Evolutionary conservation across 2,888 invertebrate species (phyloP).

Genomic region (Tortrix viridana): DNA sequence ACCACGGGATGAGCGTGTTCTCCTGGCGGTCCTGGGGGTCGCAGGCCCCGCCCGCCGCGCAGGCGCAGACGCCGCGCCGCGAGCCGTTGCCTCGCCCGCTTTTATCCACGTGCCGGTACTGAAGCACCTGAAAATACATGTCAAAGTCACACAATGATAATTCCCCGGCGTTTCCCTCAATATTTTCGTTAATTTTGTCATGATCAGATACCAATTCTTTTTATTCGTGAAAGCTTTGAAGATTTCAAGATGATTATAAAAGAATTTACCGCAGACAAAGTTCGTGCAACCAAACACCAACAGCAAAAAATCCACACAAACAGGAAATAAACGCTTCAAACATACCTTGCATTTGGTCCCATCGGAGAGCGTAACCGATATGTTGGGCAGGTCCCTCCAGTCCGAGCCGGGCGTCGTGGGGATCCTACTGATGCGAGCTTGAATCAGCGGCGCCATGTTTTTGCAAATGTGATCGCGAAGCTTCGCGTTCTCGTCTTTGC

Average conservation of each 20-base stretch:
- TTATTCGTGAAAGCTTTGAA: too few relatives aligned
- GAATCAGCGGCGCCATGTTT: conserved; percentile 91
- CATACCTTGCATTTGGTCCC: conserved; percentile 86
- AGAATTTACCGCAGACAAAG: background rate
- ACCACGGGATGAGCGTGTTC: conserved; percentile 95
- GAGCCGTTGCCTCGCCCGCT: conserved; percentile 71
- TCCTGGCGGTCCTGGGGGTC: conserved; percentile 89
- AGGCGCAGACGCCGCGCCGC: conserved; percentile 90
- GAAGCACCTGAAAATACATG: conserved; percentile 61
- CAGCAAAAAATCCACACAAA: background rate
- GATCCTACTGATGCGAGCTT: conserved; percentile 90
- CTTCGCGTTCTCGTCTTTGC: conserved; percentile 80
- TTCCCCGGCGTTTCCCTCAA: too few relatives aligned
- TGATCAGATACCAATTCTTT: too few relatives aligned
- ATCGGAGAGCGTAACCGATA: conserved; percentile 87
- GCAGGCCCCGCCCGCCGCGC: conserved; percentile 87
- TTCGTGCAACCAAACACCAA: background rate
- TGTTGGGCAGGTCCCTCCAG: conserved; percentile 94
- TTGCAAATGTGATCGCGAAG: conserved; percentile 92
- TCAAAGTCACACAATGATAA: too few relatives aligned
- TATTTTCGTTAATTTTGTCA: too few relatives aligned
- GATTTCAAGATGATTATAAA: too few relatives aligned
- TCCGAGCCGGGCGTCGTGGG: conserved; percentile 91
- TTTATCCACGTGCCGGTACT: conserved; percentile 76
- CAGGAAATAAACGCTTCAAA: background rate